These are phyloP conservation scores for Buathra laborator DNA, from an alignment of 2,888 invertebrate genomes.

Conservation along the genomic window DNA sequence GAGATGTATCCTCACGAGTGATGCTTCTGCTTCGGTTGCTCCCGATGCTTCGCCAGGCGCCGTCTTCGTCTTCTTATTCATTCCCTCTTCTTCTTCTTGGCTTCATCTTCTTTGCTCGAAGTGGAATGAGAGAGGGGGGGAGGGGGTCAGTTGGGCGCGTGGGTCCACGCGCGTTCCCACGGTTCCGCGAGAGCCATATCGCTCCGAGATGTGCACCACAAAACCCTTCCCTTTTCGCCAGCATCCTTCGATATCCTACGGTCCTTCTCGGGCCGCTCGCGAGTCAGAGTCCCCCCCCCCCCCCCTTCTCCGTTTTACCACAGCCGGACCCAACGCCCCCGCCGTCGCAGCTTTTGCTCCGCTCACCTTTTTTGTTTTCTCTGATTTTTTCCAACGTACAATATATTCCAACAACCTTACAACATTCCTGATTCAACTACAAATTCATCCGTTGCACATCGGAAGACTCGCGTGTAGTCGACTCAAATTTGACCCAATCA, in stretches of 20 bases:
- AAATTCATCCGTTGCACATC: too few species aligned
- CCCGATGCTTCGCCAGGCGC: constrained; percentile 60
- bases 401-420: background rate
- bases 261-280: constrained; percentile 13
- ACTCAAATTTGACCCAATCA: too few species aligned
- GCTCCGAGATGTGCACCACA: constrained; percentile 76
- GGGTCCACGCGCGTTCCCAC: constrained; percentile 85
- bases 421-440: too few species aligned
- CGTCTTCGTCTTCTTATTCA: constrained; percentile 34
- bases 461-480: too few species aligned
- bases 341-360: constrained; percentile 37
- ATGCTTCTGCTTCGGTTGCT: constrained; percentile 65
- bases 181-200: constrained; percentile 83
- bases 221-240: constrained; percentile 72
- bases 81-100: background rate
- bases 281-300: constrained; percentile 7
- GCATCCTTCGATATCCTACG: constrained; percentile 49
- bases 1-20: constrained; percentile 39
- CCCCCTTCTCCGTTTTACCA: background rate
- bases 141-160: constrained; percentile 84
- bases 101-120: constrained; percentile 13
- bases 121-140: constrained; percentile 37
- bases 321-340: constrained; percentile 58
- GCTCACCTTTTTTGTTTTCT: constrained; percentile 31
- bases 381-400: constrained; percentile 16